A percentile compares a stretch with the other conserved stretches of the same genome.
These are phyloP conservation scores for Norana najaformis DNA, from an alignment of 2,888 invertebrate species.

Conservation along the genomic window DNA sequence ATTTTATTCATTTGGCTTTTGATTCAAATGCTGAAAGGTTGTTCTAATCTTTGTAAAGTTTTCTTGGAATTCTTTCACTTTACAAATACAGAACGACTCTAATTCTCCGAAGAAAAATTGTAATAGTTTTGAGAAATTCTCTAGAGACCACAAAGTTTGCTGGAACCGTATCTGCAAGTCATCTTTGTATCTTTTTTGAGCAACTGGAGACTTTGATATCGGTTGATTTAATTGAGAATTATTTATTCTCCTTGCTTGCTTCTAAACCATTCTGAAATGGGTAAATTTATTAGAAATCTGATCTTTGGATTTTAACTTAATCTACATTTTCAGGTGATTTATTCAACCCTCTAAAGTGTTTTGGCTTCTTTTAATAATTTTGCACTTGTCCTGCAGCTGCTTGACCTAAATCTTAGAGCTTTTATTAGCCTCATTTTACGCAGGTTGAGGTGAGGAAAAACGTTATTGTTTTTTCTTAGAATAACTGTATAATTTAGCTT, in stretches of 20 bases:
- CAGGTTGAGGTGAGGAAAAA: slow-evolving; percentile 13
- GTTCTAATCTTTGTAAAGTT: background rate
- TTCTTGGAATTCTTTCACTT: background rate
- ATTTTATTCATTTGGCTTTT: background rate
- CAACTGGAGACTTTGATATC: background rate
- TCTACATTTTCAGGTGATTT: background rate
- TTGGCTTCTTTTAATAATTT: background rate
- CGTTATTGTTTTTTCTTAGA: background rate
- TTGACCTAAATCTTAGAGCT: background rate
- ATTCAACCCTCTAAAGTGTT: background rate
- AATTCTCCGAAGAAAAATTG: background rate
- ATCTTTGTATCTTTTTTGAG: background rate
- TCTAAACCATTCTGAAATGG: background rate
- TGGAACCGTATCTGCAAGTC: background rate
- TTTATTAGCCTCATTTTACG: background rate
- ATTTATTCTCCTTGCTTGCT: background rate
- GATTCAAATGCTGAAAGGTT: background rate
- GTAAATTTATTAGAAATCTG: background rate
- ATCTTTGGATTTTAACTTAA: background rate
- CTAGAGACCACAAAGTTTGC: background rate
- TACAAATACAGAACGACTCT: background rate
- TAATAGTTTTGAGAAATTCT: background rate
- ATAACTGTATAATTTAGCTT: background rate
- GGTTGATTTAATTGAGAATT: background rate
- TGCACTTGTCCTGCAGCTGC: background rate